Percentiles rank a stretch among this genome's conserved stretches.
phyloP scores from a whole-genome alignment of 1,140 invertebrate genomes.

The Polypedilum vanderplanki region DNA sequence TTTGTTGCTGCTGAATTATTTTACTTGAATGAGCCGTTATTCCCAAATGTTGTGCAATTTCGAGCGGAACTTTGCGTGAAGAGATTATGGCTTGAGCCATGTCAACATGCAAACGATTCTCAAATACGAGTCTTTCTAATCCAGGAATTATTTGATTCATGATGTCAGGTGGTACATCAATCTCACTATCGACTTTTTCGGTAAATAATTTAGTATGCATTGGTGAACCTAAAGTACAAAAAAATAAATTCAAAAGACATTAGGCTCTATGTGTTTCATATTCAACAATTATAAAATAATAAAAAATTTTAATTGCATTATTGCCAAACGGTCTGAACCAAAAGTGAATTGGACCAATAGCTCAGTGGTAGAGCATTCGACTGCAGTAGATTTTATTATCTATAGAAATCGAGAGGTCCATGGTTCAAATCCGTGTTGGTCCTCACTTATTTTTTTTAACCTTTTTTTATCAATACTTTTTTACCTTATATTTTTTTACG shows the following conservation, averaged over 20 bases:
- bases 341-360: conserved; percentile 30
- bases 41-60: conserved; percentile 42
- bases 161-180: conserved; percentile 41
- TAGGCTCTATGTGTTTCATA: background rate
- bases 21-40: conserved; percentile 38
- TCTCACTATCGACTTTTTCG: conserved; percentile 37
- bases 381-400: conserved; percentile 52
- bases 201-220: conserved; percentile 47
- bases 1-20: conserved; percentile 34
- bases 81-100: conserved; percentile 43
- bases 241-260: background rate
- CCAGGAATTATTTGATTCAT: conserved; percentile 42
- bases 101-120: conserved; percentile 43
- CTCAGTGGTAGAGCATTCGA: conserved; percentile 53
- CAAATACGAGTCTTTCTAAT: conserved; percentile 43
- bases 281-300: too few species aligned
- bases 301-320: too few species aligned
- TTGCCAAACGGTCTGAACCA: background rate
- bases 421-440: conserved; percentile 91
- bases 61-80: conserved; percentile 45
- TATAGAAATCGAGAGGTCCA: conserved; percentile 86
- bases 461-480: background rate
- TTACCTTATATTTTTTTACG: background rate
- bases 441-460: conserved; percentile 48
- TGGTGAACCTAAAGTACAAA: conserved; percentile 52